Evolutionary conservation across 1,140 invertebrate species (phyloP).

Genomic region (Saccostrea glomerata): DNA sequence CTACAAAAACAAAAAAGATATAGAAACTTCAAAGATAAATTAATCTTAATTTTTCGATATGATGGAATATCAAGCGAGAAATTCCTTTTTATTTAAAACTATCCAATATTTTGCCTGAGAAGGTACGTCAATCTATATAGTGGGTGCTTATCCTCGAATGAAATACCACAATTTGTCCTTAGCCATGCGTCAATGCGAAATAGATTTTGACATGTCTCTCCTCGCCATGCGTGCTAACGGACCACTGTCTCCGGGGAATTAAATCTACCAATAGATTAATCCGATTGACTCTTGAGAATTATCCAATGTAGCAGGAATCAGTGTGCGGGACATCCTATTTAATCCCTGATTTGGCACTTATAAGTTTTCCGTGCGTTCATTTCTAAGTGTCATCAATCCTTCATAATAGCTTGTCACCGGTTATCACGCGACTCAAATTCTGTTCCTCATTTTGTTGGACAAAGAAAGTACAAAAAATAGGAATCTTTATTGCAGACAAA

Average conservation of each 20-base stretch:
- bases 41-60: constrained; percentile 15
- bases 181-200: constrained; percentile 34
- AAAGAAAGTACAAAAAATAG: not conserved
- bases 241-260: constrained; percentile 9
- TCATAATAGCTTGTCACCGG: constrained; percentile 15
- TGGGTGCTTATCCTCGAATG: constrained; percentile 19
- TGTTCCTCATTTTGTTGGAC: not conserved
- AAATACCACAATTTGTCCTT: constrained; percentile 44
- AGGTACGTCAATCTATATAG: not conserved
- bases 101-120: constrained; percentile 36
- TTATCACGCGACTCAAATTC: not conserved
- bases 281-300: constrained; percentile 51
- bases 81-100: not conserved
- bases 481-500: not conserved
- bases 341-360: constrained; percentile 49
- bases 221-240: constrained; percentile 37
- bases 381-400: constrained; percentile 31
- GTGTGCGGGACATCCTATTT: constrained; percentile 40
- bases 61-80: constrained; percentile 11
- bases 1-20: not conserved
- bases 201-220: constrained; percentile 38
- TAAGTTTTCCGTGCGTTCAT: constrained; percentile 40
- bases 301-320: constrained; percentile 43
- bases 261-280: constrained; percentile 47
- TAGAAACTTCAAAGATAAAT: not conserved